Evolutionary conservation across 2,888 invertebrate genomes (phyloP), one percentile per base, ranked within the genome.

Genomic region (Ischnura elegans): DNA sequence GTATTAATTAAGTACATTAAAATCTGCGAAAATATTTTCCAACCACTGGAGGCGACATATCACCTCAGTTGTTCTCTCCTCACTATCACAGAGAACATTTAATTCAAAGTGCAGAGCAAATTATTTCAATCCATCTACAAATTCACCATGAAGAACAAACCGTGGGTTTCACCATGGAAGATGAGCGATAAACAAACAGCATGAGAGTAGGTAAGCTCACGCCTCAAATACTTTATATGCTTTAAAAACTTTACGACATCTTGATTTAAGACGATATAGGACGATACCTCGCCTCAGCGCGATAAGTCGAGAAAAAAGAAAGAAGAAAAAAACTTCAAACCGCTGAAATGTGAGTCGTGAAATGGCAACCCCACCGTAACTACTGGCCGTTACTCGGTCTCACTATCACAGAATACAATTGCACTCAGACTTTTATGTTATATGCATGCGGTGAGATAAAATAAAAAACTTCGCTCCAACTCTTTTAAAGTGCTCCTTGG

Each of bases 251-350:
- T 61, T 61, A 61, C 61, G 61, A 61, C 61, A 6, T n/a, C 61
- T 61, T 61, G n/a, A 61, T 61, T 61, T 61, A 61, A 61, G 61
- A 61, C 61, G 61, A 61, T n/a, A 61, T 61, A 61, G n/a, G 61
- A 61, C 61, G 61, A 61, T n/a, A 61, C n/a, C 25, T n/a, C 61
- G 25, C 19, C n/a, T 6, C 61, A 4, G n/a, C n/a, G n/a, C 25
- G 61, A 61, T 61, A 61, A 61, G 61, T 61, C 61, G 25, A 25
- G n/a, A n/a, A n/a, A n/a, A n/a, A n/a, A n/a, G n/a, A n/a, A n/a
- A n/a, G n/a, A n/a, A n/a, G n/a, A n/a, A n/a, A n/a, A 61, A 61
- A 61, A n/a, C n/a, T 61, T n/a, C 25, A n/a, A n/a, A 25, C 10
- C 61, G 61, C n/a, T 61, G 61, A 61, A 61, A 61, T 61, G 25